Evolutionary conservation across 2,113 vertebrate genomes (phyloP), one percentile per base, ranked within the genome.

Genomic region (Mystacornis crossleyi): DNA sequence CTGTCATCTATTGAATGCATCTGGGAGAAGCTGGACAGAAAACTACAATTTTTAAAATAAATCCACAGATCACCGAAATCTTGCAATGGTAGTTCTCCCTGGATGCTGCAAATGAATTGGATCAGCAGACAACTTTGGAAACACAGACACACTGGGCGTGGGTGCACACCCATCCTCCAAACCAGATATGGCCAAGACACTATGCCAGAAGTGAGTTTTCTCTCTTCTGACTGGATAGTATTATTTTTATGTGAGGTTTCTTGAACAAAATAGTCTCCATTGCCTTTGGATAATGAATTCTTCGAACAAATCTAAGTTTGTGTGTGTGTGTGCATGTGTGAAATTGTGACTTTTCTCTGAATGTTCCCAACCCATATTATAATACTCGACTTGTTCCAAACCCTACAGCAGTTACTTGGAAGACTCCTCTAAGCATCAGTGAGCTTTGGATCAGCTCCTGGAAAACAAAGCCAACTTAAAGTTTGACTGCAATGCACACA

Each of bases 361-460:
- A 83, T 62, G 67, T 78, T 96, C 81, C 62, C 91, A 97, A 82
- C 29, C 60, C 50, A 26, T 33, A 51, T 78, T 78, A 50, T 65
- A 95, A 91, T 40, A 82, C 5, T 86, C 8, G 2, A 14, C 14
- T 79, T 75, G 31, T 82, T 95, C 93, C 95, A 96, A 94, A 86
- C 87, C 74, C 96, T 95, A 90, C 90, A 95, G 91, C 94, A 95
- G 74, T 93, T 82, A 89, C 70, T 95, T 96, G 90, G 93, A 96
- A 88, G 42, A 80, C 21, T 94, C 31, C 43, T 89, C n/a, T 18
- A 60, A 78, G 51, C 6, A 2, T 45, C 77, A 89, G 69, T 40
- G 61, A 10, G 1, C 66, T 95, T 96, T 94, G 93, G 96, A 95
- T 86, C 69, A 67, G 77, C 73, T 86, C 72, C 58, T 73, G 42